Conservation (phyloP, 2,888 invertebrate species). For the Cerceris rybyensis region DNA sequence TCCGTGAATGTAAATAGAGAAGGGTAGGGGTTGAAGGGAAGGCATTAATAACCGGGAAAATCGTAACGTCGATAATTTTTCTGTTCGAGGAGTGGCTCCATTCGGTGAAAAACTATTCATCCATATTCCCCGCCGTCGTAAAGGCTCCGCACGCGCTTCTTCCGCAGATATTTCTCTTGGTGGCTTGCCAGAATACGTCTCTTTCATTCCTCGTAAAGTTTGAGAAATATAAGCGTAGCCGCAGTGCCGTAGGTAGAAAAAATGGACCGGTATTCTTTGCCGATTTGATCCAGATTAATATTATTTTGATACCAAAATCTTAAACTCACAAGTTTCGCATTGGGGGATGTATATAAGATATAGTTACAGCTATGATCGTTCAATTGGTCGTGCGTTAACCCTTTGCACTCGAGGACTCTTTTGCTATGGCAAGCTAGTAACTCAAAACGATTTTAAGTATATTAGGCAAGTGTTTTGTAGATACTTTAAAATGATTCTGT, state of each 20-base stretch:
- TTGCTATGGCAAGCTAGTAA: no score
- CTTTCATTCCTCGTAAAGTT: conserved; percentile 65
- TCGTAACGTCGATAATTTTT: conserved; percentile 53
- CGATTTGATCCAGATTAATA: conserved; percentile 27
- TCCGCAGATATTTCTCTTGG: conserved; percentile 65
- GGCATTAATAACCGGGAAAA: conserved; percentile 41
- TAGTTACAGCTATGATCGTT: no score
- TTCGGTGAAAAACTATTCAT: conserved; percentile 58
- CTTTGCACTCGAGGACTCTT: no score
- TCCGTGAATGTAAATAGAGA: not conserved
- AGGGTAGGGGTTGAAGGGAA: not conserved
- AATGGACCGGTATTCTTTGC: not conserved
- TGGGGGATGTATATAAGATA: no score
- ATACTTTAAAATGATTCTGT: no score
- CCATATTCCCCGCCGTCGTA: conserved; percentile 60
- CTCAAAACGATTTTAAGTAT: no score
- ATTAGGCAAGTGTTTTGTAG: no score
- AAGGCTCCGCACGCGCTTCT: conserved; percentile 58
- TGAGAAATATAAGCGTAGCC: conserved; percentile 54
- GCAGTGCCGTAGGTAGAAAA: conserved; percentile 14
- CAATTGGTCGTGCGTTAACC: no score
- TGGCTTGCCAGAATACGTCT: conserved; percentile 61
- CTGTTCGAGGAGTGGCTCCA: conserved; percentile 44
- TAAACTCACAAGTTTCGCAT: no score
- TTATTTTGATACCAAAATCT: not conserved